A percentile compares a stretch with the other conserved stretches of the same genome.
Conservation (phyloP, 2,888 invertebrate genomes). For the Acronicta leporina region DNA sequence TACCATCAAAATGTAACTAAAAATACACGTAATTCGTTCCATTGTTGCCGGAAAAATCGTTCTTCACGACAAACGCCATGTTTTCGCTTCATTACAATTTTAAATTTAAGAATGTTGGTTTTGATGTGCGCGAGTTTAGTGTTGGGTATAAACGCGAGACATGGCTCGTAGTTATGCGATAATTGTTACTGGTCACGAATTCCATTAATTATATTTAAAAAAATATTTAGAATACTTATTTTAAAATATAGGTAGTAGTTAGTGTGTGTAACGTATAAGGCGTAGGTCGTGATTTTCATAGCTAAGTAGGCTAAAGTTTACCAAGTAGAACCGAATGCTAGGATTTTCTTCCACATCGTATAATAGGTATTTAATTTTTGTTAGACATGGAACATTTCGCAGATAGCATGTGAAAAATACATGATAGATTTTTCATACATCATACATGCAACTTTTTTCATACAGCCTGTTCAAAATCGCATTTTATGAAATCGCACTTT, state of each 20-base stretch:
- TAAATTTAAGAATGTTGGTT: slow-evolving; percentile 51
- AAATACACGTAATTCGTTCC: slow-evolving; percentile 44
- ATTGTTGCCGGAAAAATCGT: slow-evolving; percentile 45
- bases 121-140: slow-evolving; percentile 33
- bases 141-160: slow-evolving; percentile 23
- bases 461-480: too few relatives aligned
- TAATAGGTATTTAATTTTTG: too few relatives aligned
- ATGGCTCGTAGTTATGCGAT: slow-evolving; percentile 23
- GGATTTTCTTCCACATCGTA: too few relatives aligned
- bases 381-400: too few relatives aligned
- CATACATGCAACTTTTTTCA: too few relatives aligned
- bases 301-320: too few relatives aligned
- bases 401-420: too few relatives aligned
- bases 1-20: slow-evolving; percentile 20
- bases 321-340: too few relatives aligned
- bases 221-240: background rate
- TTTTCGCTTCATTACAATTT: slow-evolving; percentile 53
- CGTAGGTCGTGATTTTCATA: background rate
- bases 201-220: background rate
- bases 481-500: too few relatives aligned
- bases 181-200: slow-evolving; percentile 46
- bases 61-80: slow-evolving; percentile 42
- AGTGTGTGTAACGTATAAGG: too few relatives aligned
- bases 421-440: too few relatives aligned
- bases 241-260: background rate